phyloP scores from a whole-genome alignment of 2,113 vertebrate genomes.

The Okapia johnstoni region DNA sequence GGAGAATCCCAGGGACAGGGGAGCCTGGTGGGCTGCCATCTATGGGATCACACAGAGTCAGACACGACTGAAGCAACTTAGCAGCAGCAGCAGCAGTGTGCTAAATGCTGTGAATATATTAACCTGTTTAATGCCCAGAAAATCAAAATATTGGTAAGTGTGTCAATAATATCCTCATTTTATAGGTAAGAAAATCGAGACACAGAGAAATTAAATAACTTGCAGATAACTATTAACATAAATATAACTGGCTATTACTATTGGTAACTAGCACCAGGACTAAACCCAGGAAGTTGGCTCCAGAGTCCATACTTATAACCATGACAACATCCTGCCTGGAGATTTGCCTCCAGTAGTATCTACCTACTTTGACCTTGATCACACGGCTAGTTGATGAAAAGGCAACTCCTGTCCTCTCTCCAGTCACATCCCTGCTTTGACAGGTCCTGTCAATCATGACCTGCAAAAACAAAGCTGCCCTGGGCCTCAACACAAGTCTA shows the following conservation, averaged over 20 bases:
- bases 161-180: background rate
- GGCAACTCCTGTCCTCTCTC: background rate
- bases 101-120: background rate
- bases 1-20: too few relatives aligned
- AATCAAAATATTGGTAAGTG: background rate
- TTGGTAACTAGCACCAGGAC: background rate
- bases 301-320: background rate
- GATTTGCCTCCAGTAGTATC: rapidly evolving
- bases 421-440: too few relatives aligned
- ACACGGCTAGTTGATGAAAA: background rate
- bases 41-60: too few relatives aligned
- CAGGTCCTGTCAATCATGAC: background rate
- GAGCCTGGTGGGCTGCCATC: too few relatives aligned
- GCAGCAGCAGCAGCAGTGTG: too few relatives aligned
- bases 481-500: background rate
- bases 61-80: too few relatives aligned
- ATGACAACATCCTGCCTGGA: background rate
- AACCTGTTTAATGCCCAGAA: background rate
- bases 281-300: background rate
- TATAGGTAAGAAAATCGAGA: background rate
- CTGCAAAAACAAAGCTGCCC: background rate
- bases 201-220: background rate
- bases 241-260: background rate
- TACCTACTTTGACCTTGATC: background rate
- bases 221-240: background rate